phyloP scores from a whole-genome alignment of 2,888 invertebrate genomes.

The Habrosyne pyritoides region DNA sequence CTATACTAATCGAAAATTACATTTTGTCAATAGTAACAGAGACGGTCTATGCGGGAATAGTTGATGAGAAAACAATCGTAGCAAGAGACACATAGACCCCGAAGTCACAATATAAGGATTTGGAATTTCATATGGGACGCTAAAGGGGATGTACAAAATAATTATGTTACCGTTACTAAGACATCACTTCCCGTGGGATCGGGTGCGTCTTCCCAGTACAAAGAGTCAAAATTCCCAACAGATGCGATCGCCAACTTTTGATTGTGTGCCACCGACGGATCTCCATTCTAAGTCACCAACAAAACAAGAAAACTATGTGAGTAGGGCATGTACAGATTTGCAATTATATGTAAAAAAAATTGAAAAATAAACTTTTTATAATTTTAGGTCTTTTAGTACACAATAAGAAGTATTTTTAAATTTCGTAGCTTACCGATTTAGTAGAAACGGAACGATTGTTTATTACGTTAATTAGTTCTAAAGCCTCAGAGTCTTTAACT shows the following conservation, averaged over 20 bases:
- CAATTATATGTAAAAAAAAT: slow-evolving; percentile 15
- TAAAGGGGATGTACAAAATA: slow-evolving; percentile 1
- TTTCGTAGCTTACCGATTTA: background rate
- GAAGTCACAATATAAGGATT: no score
- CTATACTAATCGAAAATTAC: no score
- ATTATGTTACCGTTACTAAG: slow-evolving; percentile 28
- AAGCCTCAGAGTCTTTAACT: slow-evolving; percentile 25
- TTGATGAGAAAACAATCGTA: no score
- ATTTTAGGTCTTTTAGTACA: no score
- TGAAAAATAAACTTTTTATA: no score
- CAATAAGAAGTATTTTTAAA: no score
- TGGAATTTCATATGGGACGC: no score
- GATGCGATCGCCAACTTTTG: slow-evolving; percentile 23
- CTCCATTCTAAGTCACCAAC: slow-evolving; percentile 44
- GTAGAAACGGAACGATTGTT: background rate
- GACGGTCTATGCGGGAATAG: no score
- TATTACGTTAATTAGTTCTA: slow-evolving; percentile 33
- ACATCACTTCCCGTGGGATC: slow-evolving; percentile 17
- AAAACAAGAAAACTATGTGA: slow-evolving; percentile 33
- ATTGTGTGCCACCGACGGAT: slow-evolving; percentile 22
- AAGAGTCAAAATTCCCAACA: slow-evolving; percentile 35
- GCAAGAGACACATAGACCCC: no score
- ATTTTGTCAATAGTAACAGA: no score
- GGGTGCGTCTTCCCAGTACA: slow-evolving; percentile 37
- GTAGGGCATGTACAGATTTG: no score